Evolutionary conservation across 2,113 vertebrate genomes (phyloP).

Genomic region (Lagopus leucura): DNA sequence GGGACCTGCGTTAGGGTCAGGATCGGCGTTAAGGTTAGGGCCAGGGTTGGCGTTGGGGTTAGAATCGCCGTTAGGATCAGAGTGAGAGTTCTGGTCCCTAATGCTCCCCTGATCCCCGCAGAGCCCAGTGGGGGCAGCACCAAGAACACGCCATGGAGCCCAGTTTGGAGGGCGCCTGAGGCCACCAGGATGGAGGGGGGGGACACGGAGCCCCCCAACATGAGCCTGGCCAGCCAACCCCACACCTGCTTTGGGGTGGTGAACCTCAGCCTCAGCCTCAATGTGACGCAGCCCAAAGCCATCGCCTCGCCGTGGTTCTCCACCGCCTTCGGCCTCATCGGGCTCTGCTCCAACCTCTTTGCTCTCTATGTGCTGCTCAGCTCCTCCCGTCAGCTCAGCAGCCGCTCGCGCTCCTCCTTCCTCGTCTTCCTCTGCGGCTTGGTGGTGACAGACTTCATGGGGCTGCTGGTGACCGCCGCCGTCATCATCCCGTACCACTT

Average conservation of each 20-base stretch:
- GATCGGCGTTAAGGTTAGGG: neutral
- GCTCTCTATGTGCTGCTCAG: conserved; percentile 86
- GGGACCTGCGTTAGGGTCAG: neutral
- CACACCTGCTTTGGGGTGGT: conserved; percentile 64
- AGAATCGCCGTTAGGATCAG: neutral
- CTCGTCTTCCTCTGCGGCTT: conserved; percentile 90
- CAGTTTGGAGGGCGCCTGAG: neutral
- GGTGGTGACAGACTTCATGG: conserved; percentile 93
- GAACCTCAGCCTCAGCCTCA: neutral
- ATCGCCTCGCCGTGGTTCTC: conserved; percentile 85
- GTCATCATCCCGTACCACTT: conserved; percentile 88
- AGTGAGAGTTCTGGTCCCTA: neutral
- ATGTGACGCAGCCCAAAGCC: neutral
- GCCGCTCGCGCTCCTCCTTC: conserved; percentile 86
- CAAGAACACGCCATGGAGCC: neutral
- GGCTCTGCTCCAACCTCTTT: conserved; percentile 91
- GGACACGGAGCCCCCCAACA: neutral
- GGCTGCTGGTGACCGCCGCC: conserved; percentile 87
- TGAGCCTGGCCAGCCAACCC: rapidly evolving
- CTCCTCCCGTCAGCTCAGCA: conserved; percentile 77
- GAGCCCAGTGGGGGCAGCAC: neutral
- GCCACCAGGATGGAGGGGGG: rapidly evolving
- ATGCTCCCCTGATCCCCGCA: neutral
- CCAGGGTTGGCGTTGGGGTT: too few relatives aligned
- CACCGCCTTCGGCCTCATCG: conserved; percentile 79